Evolutionary conservation across 2,888 invertebrate genomes (phyloP), one percentile per base, ranked within the genome.

Genomic region (Tenthredo notha): DNA sequence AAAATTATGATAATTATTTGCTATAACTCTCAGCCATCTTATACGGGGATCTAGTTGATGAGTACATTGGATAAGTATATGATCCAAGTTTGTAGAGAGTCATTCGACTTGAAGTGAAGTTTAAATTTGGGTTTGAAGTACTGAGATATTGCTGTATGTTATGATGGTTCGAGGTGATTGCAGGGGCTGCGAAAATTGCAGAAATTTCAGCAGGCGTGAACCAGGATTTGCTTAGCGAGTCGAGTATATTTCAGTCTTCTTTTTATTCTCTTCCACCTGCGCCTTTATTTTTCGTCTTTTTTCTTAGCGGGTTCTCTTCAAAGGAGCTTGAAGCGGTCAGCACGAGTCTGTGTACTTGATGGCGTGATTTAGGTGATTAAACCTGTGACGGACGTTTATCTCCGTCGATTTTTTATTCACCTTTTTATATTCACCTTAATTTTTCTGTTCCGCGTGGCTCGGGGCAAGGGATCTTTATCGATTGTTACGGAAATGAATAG

Each of bases 291-390:
- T 40, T 80, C 40, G 21, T 58, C 21, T 21, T 78, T 40, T 61
- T 80, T 40, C 25, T 61, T 21, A 18, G 80, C 37, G 37, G 40
- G 37, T 33, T 21, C 33, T 61, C 80, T 37, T 80, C 80, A 80
- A 80, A 80, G 80, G 40, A 33, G 25, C 40, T 61, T 29, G n/a
- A 21, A 33, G 80, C 80, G 80, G 80, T 80, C 80, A 80, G 50
- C 80, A 58, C 21, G n/a, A 40, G 58, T 61, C 58, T 80, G 80
- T 80, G 61, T 61, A 80, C 80, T 80, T 80, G 37, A 80, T 80
- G 80, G 61, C 80, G 61, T 80, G 80, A 80, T 80, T 80, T 80
- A 80, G 58, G 80, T 80, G 80, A 80, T 80, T 80, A 80, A 80
- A 61, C 80, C 37, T 61, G 80, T 61, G 80, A 80, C 61, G 80